Evolutionary conservation across 1,140 invertebrate genomes (phyloP).

Genomic region (Teleopsis dalmanni): DNA sequence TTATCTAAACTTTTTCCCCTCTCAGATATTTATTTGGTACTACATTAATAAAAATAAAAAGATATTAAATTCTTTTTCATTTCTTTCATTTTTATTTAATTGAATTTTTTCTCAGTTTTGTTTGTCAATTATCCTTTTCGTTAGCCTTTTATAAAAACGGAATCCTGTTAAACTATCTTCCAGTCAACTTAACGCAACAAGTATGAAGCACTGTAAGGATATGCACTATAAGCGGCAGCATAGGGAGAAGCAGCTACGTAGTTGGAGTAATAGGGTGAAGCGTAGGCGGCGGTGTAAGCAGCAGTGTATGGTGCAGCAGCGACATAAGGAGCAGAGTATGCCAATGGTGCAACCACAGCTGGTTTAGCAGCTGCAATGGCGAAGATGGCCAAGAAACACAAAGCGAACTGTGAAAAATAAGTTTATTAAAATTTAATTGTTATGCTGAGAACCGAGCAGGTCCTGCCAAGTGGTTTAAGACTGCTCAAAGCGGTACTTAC

Average conservation of each 20-base stretch:
- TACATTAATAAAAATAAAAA: not conserved
- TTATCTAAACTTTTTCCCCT: no score
- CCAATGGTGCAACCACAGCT: conserved; percentile 23
- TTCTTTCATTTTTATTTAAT: not conserved
- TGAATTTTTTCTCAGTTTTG: not conserved
- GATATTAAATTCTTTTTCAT: not conserved
- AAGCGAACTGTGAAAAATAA: conserved; percentile 25
- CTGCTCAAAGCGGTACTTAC: conserved; percentile 22
- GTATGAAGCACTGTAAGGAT: conserved; percentile 13
- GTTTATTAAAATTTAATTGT: not conserved
- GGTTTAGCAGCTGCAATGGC: conserved; percentile 36
- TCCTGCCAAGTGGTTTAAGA: not conserved
- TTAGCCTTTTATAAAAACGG: not conserved
- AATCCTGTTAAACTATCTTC: not conserved
- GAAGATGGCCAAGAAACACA: conserved; percentile 33
- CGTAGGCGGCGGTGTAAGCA: conserved; percentile 14
- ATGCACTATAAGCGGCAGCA: conserved; percentile 10
- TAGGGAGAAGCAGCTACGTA: conserved; percentile 7
- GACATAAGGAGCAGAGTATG: conserved; percentile 9
- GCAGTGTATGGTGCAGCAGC: conserved; percentile 17
- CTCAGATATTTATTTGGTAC: no score
- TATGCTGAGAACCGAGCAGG: not conserved
- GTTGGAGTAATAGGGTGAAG: not conserved
- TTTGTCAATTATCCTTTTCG: not conserved
- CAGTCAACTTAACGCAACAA: conserved; percentile 12